A percentile compares a stretch with the other conserved stretches of the same genome.
Evolutionary conservation across 2,888 invertebrate genomes (phyloP).

Genomic region (Caenorhabditis parvicauda): DNA sequence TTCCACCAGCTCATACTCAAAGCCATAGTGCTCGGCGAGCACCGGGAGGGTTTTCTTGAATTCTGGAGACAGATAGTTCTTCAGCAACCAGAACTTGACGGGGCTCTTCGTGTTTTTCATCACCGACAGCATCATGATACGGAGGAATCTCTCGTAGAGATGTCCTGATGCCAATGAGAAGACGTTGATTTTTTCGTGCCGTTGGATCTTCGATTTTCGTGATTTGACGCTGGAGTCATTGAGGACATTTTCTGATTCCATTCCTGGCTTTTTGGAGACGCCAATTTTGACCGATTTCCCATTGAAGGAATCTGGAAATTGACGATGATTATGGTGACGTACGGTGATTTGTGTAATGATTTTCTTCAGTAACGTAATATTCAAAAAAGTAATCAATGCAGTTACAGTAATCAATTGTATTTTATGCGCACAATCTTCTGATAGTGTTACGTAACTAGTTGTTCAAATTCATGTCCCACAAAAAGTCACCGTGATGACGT

Average conservation of each 20-base stretch:
- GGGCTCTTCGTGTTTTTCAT: slow-evolving; percentile 81
- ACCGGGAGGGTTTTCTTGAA: slow-evolving; percentile 90
- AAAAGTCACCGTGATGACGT: too few species aligned
- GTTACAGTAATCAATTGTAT: too few species aligned
- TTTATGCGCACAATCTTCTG: too few species aligned
- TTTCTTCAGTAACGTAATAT: too few species aligned
- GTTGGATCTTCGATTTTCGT: not conserved
- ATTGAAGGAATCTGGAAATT: slow-evolving; percentile 12
- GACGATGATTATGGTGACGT: too few species aligned
- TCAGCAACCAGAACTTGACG: slow-evolving; percentile 99
- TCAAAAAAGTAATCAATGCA: too few species aligned
- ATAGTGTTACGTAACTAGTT: too few species aligned
- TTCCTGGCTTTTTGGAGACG: not conserved
- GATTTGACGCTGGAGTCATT: too few species aligned
- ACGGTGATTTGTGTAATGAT: too few species aligned
- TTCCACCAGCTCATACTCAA: slow-evolving; percentile 94
- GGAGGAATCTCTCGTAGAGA: slow-evolving; percentile 77
- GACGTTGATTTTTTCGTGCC: slow-evolving; percentile 75
- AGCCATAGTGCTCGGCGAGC: slow-evolving; percentile 91
- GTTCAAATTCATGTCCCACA: too few species aligned
- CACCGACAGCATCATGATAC: slow-evolving; percentile 93
- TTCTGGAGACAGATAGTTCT: slow-evolving; percentile 95
- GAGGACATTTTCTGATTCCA: not conserved
- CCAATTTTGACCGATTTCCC: slow-evolving; percentile 7
- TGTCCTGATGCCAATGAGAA: slow-evolving; percentile 98